phyloP scores from a whole-genome alignment of 1,140 invertebrate genomes.

The Trissolcus basalis region DNA sequence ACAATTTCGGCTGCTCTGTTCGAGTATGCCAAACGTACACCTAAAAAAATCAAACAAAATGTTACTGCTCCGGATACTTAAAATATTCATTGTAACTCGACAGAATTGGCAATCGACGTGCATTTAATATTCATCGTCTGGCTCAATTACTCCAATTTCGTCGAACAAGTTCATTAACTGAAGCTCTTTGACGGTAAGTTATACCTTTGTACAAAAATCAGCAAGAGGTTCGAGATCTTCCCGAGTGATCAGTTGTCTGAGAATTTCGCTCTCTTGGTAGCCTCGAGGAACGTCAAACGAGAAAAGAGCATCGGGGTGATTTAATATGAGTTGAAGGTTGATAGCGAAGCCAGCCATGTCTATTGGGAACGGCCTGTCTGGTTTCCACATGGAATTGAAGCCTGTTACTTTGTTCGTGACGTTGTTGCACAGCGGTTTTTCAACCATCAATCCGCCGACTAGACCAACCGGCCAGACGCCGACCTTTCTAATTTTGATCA shows the following conservation, averaged over 20 bases:
- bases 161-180: neutral
- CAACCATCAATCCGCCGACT: slow-evolving; percentile 92
- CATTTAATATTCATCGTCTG: too few species aligned
- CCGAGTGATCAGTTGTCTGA: slow-evolving; percentile 86
- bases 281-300: slow-evolving; percentile 89
- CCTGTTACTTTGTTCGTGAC: slow-evolving; percentile 84
- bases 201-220: slow-evolving; percentile 71
- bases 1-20: slow-evolving; percentile 88
- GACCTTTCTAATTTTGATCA: slow-evolving; percentile 89
- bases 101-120: too few species aligned
- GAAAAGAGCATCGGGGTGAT: slow-evolving; percentile 87
- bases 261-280: slow-evolving; percentile 93
- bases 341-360: slow-evolving; percentile 99
- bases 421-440: slow-evolving; percentile 85
- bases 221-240: slow-evolving; percentile 91
- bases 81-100: neutral
- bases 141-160: too few species aligned
- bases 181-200: neutral
- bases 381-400: slow-evolving; percentile 91
- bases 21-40: slow-evolving; percentile 98
- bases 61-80: too few species aligned
- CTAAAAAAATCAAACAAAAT: slow-evolving; percentile 65
- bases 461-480: slow-evolving; percentile 98
- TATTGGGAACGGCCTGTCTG: slow-evolving; percentile 93
- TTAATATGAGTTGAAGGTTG: slow-evolving; percentile 87